Evolutionary conservation across 2,797 vertebrate species (phyloP).

Genomic region (Chiroxiphia lanceolata): DNA sequence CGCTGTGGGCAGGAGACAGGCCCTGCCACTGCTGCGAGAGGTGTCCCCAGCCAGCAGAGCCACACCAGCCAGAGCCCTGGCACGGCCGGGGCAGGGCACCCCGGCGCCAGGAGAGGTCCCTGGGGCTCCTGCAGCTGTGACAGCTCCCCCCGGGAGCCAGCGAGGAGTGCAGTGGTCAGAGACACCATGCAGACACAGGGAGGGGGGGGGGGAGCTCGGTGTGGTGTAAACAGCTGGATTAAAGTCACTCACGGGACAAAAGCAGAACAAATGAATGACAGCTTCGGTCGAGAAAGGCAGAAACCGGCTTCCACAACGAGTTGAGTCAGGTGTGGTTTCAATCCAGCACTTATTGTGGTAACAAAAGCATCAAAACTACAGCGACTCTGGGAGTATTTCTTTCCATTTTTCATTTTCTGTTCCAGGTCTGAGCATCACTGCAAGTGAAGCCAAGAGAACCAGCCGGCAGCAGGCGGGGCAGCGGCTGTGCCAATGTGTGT

Average conservation of each 20-base stretch:
- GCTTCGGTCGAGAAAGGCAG: not conserved
- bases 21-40: not conserved
- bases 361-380: not conserved
- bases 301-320: not conserved
- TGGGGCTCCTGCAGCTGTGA: rapidly evolving
- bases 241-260: not conserved
- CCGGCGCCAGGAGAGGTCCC: not conserved
- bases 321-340: not conserved
- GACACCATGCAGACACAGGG: rapidly evolving
- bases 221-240: not conserved
- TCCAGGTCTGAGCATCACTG: no score
- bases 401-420: not conserved
- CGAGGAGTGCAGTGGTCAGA: not conserved
- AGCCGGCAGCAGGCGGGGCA: not conserved
- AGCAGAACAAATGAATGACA: not conserved
- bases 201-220: not conserved
- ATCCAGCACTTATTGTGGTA: no score
- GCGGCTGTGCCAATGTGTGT: not conserved
- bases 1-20: rapidly evolving
- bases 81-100: no score
- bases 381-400: not conserved
- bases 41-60: not conserved
- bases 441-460: rapidly evolving
- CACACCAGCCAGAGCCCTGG: not conserved
- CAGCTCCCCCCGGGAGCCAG: not conserved